Conservation (phyloP, 2,797 vertebrate species). For the Gymnoscopelus microlampas region DNA sequence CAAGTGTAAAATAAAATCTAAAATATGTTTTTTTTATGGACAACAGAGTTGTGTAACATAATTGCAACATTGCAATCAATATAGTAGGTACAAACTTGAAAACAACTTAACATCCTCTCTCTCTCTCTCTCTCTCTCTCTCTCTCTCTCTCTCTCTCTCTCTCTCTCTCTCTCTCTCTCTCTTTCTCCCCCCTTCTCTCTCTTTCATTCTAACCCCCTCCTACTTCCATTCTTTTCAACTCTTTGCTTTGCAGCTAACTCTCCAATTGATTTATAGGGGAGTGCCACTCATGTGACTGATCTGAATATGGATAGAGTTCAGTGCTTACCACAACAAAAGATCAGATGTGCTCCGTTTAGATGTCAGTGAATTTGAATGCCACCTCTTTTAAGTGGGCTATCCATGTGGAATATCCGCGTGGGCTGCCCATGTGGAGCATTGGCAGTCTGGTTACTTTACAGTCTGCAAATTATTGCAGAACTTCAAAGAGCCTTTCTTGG, state of each 20-base stretch:
- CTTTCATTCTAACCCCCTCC: conserved; percentile 19
- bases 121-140: not conserved
- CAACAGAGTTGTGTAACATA: no score
- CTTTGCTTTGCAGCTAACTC: conserved; percentile 45
- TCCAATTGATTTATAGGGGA: conserved; percentile 41
- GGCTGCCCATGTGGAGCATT: conserved; percentile 6
- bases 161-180: conserved; percentile 26
- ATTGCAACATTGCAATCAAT: no score
- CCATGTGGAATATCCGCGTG: not conserved
- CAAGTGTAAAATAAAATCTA: not conserved
- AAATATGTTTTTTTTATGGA: no score
- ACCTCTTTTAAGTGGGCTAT: conserved; percentile 41
- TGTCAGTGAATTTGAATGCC: conserved; percentile 43
- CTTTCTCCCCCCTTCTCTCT: conserved; percentile 31
- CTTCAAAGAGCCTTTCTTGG: conserved; percentile 10
- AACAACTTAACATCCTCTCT: conserved; percentile 1
- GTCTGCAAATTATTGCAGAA: conserved; percentile 20
- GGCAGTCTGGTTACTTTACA: conserved; percentile 16
- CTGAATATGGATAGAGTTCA: conserved; percentile 38
- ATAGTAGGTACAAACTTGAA: no score
- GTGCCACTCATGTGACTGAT: conserved; percentile 29
- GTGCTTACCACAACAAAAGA: conserved; percentile 31
- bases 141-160: conserved; percentile 14
- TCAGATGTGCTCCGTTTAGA: conserved; percentile 53
- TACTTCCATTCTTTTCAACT: conserved; percentile 35